Conservation (phyloP, 2,888 invertebrate species). For the Acronicta psi region DNA sequence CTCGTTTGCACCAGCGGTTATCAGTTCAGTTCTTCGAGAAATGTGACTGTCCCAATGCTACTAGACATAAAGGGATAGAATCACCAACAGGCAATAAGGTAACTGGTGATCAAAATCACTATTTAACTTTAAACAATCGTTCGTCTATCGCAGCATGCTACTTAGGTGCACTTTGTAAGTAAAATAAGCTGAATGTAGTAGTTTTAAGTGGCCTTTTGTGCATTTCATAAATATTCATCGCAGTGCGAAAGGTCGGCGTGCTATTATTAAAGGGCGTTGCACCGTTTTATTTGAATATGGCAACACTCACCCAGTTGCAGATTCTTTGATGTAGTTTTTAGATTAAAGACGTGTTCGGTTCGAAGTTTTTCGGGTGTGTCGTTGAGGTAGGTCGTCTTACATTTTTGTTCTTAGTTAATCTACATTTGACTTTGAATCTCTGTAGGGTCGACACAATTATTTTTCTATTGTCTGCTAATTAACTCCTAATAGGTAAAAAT, state of each 20-base stretch:
- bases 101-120: conserved; percentile 2
- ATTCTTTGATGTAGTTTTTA: conserved; percentile 19
- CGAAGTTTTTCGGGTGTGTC: not conserved
- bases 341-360: conserved; percentile 5
- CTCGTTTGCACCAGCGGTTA: too few relatives aligned
- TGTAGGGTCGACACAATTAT: too few relatives aligned
- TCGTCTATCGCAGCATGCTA: conserved; percentile 20
- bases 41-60: too few relatives aligned
- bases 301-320: conserved; percentile 29
- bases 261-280: conserved; percentile 49
- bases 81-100: too few relatives aligned
- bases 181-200: conserved; percentile 46
- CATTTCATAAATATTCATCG: conserved; percentile 57
- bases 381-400: too few relatives aligned
- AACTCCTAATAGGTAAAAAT: too few relatives aligned
- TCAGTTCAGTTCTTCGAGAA: too few relatives aligned
- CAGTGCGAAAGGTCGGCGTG: conserved; percentile 47
- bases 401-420: too few relatives aligned
- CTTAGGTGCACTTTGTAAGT: conserved; percentile 49
- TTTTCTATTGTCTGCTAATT: too few relatives aligned
- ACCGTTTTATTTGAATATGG: conserved; percentile 39
- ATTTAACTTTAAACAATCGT: conserved; percentile 30
- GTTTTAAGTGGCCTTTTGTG: conserved; percentile 49
- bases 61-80: too few relatives aligned
- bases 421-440: too few relatives aligned